A percentile compares a stretch with the other conserved stretches of the same genome.
These are phyloP conservation scores for Teleiodes luculella DNA, from an alignment of 2,888 invertebrate genomes.

Conservation along the genomic window DNA sequence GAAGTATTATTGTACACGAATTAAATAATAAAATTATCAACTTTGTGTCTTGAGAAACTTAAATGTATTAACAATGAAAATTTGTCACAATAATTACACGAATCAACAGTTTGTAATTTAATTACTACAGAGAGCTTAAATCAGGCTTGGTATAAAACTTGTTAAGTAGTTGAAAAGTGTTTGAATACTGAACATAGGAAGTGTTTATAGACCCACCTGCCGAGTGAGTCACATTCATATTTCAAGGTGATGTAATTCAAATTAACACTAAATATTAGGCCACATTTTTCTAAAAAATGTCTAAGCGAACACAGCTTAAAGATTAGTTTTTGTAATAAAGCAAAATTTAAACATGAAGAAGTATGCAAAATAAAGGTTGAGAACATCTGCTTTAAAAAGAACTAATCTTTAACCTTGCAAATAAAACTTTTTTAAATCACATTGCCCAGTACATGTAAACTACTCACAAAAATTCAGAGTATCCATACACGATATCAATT, in stretches of 20 bases:
- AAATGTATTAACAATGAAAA: background rate
- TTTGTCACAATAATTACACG: background rate
- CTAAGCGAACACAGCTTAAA: constrained; percentile 22
- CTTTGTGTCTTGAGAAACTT: background rate
- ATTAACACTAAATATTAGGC: constrained; percentile 16
- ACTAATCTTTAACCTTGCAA: constrained; percentile 39
- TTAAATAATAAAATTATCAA: background rate
- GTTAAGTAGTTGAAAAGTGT: constrained; percentile 2
- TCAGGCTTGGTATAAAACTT: constrained; percentile 10
- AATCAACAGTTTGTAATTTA: constrained; percentile 2
- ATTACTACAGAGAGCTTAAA: constrained; percentile 14
- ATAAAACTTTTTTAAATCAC: constrained; percentile 47
- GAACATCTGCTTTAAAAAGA: constrained; percentile 33
- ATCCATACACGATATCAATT: constrained; percentile 65
- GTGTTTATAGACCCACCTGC: constrained; percentile 8
- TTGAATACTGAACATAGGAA: constrained; percentile 15
- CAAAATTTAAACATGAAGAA: background rate
- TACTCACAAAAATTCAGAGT: constrained; percentile 65
- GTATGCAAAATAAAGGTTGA: constrained; percentile 2
- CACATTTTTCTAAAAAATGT: constrained; percentile 18
- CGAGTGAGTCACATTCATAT: constrained; percentile 8
- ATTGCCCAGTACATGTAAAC: constrained; percentile 60
- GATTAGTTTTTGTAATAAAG: constrained; percentile 41
- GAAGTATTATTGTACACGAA: background rate
- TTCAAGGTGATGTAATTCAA: constrained; percentile 13